Evolutionary conservation across 2,797 vertebrate species (phyloP), one percentile per base, ranked within the genome.

Genomic region (Myripristis murdjan): DNA sequence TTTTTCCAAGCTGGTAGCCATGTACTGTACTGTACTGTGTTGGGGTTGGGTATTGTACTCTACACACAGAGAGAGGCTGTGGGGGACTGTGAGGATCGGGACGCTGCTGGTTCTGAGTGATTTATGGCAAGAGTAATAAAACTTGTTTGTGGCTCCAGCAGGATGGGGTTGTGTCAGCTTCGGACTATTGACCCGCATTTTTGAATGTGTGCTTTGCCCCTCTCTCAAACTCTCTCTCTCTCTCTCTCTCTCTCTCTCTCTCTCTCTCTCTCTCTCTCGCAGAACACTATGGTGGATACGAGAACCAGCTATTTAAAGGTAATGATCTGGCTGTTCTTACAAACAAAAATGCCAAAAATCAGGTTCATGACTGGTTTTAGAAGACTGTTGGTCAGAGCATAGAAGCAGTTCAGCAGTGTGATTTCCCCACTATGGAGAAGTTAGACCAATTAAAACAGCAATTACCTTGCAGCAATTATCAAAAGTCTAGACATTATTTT

Each of bases 291-390:
- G 87, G 93, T 56, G 94, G 94, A 82, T 95, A 95, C 57, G 95
- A 95, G 84, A 95, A 95, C 90, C 94, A 94, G 67, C 94, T 95
- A 73, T 95, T 95, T 60, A 95, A 95, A 94, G 95, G 95, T 95
- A 92, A 77, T 6, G 35, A 76, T 46, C 47, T 23, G 23, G 3
- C 3, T 70, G n/a, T 69, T 68, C 24, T 78, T 22, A 14, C 15
- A 31, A 49, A 16, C 20, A 51, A 3, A 54, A 0, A 54, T 28
- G 9, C 12, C 3, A 14, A 11, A 20, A 20, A 48, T 20, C 23
- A 44, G 44, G 16, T 10, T 10, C 0, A n/a, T 9, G 9, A 7
- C 9, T 23, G 23, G 33, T 33, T 33, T 11, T 12, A 11, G 35
- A 37, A 37, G 11, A 14, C 5, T 14, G 12, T 15, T n/a, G 20